These are phyloP conservation scores for Nemotelus pantherinus DNA, from an alignment of 2,888 invertebrate species.

Conservation along the genomic window DNA sequence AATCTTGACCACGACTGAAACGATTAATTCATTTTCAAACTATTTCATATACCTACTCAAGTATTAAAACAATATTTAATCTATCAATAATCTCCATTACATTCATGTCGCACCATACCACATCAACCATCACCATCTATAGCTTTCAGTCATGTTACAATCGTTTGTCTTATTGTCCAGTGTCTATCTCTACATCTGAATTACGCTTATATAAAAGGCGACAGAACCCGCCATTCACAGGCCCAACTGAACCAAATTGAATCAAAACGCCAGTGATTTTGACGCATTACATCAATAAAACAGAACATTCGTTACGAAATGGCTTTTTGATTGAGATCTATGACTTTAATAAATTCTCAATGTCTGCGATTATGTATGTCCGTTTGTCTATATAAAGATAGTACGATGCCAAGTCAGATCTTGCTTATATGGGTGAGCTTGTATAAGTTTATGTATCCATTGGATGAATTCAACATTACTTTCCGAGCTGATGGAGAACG, in stretches of 20 bases:
- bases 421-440: too few relatives aligned
- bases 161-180: not conserved
- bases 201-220: constrained; percentile 42
- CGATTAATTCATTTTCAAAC: too few relatives aligned
- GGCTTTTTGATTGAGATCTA: constrained; percentile 51
- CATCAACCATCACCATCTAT: too few relatives aligned
- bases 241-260: constrained; percentile 50
- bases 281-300: constrained; percentile 51
- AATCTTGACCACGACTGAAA: too few relatives aligned
- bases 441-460: too few relatives aligned
- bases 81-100: too few relatives aligned
- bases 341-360: constrained; percentile 48
- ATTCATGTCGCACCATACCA: too few relatives aligned
- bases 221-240: constrained; percentile 44
- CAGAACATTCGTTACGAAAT: constrained; percentile 47
- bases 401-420: not conserved
- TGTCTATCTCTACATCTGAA: constrained; percentile 9
- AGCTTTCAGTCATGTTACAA: too few relatives aligned
- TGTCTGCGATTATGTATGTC: not conserved
- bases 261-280: constrained; percentile 50
- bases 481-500: too few relatives aligned
- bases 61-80: too few relatives aligned
- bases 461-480: too few relatives aligned
- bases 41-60: too few relatives aligned
- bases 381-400: not conserved